Percentiles rank a stretch among this genome's conserved stretches.
Conservation (phyloP, 2,113 vertebrate genomes). For the Lasiurus cinereus region DNA sequence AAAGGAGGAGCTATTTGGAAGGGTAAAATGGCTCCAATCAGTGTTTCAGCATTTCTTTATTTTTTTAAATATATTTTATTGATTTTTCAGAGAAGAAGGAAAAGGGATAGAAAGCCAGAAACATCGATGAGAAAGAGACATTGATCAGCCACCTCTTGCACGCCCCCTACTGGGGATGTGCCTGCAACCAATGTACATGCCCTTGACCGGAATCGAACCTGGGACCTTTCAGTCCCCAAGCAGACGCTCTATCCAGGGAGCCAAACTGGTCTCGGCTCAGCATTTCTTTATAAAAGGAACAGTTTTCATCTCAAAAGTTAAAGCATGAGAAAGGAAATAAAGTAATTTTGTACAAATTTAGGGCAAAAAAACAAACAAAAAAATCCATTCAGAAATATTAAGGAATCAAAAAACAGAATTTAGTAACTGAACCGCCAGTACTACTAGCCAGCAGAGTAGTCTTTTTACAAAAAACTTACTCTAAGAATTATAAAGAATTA, state of each 20-base stretch:
- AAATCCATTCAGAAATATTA: not conserved
- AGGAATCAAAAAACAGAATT: constrained; percentile 11
- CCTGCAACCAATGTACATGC: too few relatives aligned
- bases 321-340: not conserved
- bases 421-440: not conserved
- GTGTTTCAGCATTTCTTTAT: not conserved
- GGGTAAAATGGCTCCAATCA: not conserved
- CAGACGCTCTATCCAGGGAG: too few relatives aligned
- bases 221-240: too few relatives aligned
- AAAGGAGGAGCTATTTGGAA: not conserved
- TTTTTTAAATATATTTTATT: too few relatives aligned
- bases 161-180: too few relatives aligned
- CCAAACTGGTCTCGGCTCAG: too few relatives aligned
- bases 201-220: too few relatives aligned
- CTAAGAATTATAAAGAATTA: not conserved
- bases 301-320: not conserved
- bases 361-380: not conserved
- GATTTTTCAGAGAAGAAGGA: too few relatives aligned
- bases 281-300: not conserved
- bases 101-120: too few relatives aligned
- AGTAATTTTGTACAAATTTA: not conserved
- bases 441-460: not conserved
- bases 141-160: too few relatives aligned
- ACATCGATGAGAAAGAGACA: too few relatives aligned
- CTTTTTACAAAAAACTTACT: constrained; percentile 36